Conservation (phyloP, 2,888 invertebrate species). For the Lydus trimaculatus region DNA sequence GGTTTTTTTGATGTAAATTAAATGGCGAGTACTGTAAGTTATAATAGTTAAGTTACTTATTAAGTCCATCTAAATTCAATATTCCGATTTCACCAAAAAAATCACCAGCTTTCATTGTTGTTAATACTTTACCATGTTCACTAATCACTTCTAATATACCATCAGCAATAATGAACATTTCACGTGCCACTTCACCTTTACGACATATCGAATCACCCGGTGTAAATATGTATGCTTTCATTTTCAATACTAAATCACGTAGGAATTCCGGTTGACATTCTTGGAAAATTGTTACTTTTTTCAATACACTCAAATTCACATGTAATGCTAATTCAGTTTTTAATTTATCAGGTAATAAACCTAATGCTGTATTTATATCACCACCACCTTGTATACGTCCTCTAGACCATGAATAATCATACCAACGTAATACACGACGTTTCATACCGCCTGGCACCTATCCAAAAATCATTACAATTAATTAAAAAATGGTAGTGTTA, state of each 20-base stretch:
- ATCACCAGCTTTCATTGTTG: constrained; percentile 96
- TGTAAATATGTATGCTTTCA: constrained; percentile 98
- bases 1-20: too few species aligned
- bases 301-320: constrained; percentile 92
- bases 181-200: constrained; percentile 87
- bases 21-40: too few species aligned
- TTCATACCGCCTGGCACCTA: constrained; percentile 94
- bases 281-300: constrained; percentile 96
- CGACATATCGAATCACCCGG: constrained; percentile 97
- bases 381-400: constrained; percentile 95
- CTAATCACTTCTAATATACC: constrained; percentile 96
- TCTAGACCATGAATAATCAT: constrained; percentile 97
- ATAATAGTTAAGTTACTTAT: constrained; percentile 84
- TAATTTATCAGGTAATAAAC: constrained; percentile 92
- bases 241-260: constrained; percentile 95
- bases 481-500: too few species aligned
- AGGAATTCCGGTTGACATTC: constrained; percentile 98
- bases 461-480: neutral
- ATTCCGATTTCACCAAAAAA: constrained; percentile 99
- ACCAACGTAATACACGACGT: constrained; percentile 94
- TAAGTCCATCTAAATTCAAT: constrained; percentile 91
- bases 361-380: constrained; percentile 94
- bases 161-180: constrained; percentile 99
- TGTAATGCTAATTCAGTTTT: constrained; percentile 96
- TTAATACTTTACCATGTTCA: constrained; percentile 90